Percentiles rank a stretch among this genome's conserved stretches.
phyloP scores from a whole-genome alignment of 1,140 invertebrate species.

The Rhizoglyphus robini region DNA sequence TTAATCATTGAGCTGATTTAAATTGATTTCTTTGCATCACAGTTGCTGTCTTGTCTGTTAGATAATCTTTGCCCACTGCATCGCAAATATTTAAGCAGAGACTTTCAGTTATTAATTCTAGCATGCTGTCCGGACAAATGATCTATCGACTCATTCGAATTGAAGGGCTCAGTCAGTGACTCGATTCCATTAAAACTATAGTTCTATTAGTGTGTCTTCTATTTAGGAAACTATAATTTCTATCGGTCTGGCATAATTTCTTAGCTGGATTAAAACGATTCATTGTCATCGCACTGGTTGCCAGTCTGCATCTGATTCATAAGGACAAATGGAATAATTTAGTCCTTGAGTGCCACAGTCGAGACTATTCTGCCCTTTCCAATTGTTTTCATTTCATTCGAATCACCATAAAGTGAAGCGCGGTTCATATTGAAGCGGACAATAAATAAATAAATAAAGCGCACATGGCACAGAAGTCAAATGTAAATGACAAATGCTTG shows the following conservation, averaged over 20 bases:
- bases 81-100: no score
- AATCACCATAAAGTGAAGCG: neutral
- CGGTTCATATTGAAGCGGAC: neutral
- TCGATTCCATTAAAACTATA: no score
- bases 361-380: neutral
- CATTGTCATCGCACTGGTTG: neutral
- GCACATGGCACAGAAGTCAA: neutral
- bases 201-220: no score
- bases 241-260: neutral
- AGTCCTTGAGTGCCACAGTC: neutral
- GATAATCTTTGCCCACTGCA: no score
- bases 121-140: no score
- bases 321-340: neutral
- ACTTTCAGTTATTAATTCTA: no score
- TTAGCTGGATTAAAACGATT: neutral
- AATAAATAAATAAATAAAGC: constrained; percentile 5
- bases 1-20: no score
- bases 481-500: constrained; percentile 13
- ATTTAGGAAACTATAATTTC: neutral
- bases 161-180: no score
- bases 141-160: no score
- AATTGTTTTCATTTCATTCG: neutral
- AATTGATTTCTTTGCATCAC: no score
- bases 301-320: neutral
- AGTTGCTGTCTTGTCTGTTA: no score